Percentiles rank a stretch among this genome's conserved stretches.
Conservation (phyloP, 2,888 invertebrate species). For the Ophioninae sp. region DNA sequence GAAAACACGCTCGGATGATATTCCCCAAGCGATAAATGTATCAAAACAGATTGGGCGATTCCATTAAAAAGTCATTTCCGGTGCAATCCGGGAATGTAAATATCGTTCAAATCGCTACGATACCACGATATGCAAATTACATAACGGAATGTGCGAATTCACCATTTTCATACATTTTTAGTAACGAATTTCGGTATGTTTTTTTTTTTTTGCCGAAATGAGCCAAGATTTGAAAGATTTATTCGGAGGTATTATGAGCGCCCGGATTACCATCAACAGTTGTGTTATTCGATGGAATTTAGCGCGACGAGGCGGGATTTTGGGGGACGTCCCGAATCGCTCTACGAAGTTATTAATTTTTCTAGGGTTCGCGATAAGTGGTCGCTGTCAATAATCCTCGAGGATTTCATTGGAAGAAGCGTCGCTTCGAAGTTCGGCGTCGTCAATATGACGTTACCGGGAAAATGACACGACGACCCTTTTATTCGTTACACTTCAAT, state of each 20-base stretch:
- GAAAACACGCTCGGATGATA: not conserved
- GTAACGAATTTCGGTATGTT: not conserved
- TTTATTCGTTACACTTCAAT: not conserved
- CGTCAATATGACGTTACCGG: slow-evolving; percentile 2
- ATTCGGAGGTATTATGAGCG: not conserved
- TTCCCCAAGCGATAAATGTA: not conserved
- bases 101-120: not conserved
- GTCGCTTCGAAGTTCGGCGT: not conserved
- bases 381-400: slow-evolving; percentile 2
- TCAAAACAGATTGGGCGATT: not conserved
- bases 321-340: not conserved
- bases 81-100: not conserved
- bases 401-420: not conserved
- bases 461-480: slow-evolving; percentile 6
- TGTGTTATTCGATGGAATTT: not conserved
- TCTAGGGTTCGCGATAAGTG: not conserved
- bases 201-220: not conserved
- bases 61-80: not conserved
- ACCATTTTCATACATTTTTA: not conserved
- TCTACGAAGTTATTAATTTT: not conserved
- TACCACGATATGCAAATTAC: not conserved
- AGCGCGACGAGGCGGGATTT: not conserved
- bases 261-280: not conserved
- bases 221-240: not conserved
- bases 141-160: not conserved